These are phyloP conservation scores for Myopa testacea DNA, from an alignment of 2,888 invertebrate genomes.

Conservation along the genomic window DNA sequence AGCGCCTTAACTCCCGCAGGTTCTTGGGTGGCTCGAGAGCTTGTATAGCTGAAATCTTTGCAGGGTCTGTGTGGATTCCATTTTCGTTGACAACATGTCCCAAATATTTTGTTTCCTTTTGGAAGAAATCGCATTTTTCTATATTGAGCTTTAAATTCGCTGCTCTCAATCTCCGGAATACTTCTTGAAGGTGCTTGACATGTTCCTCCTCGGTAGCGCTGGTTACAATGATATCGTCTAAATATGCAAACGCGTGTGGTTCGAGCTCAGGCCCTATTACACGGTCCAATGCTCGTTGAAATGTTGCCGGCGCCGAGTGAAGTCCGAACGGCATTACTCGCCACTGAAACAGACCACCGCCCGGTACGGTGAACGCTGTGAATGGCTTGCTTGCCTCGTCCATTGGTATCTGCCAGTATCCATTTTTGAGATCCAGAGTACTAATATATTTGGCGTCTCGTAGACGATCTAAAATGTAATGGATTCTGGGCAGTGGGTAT, in stretches of 20 bases:
- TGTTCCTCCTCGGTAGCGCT: constrained; percentile 33
- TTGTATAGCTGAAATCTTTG: constrained; percentile 4
- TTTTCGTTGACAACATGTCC: constrained; percentile 17
- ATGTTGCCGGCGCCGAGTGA: constrained; percentile 30
- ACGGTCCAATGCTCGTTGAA: constrained; percentile 17
- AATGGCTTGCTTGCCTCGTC: too few relatives aligned
- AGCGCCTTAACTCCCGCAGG: background rate
- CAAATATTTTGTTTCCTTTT: too few relatives aligned
- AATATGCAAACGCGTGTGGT: constrained; percentile 27
- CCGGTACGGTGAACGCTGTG: constrained; percentile 30
- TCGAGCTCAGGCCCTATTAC: constrained; percentile 31
- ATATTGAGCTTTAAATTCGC: too few relatives aligned
- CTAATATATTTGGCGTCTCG: too few relatives aligned
- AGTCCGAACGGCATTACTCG: constrained; percentile 36
- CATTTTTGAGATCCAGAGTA: too few relatives aligned
- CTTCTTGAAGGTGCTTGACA: background rate
- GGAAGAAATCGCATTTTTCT: too few relatives aligned
- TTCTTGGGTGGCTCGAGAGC: background rate
- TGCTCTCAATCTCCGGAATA: too few relatives aligned
- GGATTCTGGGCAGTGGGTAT: too few relatives aligned
- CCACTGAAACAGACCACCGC: background rate
- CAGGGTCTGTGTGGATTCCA: constrained; percentile 27
- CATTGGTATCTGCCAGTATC: too few relatives aligned
- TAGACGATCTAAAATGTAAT: too few relatives aligned
- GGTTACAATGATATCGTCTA: constrained; percentile 34